Evolutionary conservation across 2,888 invertebrate species (phyloP), one percentile per base, ranked within the genome.

Genomic region (Acleris sparsana): DNA sequence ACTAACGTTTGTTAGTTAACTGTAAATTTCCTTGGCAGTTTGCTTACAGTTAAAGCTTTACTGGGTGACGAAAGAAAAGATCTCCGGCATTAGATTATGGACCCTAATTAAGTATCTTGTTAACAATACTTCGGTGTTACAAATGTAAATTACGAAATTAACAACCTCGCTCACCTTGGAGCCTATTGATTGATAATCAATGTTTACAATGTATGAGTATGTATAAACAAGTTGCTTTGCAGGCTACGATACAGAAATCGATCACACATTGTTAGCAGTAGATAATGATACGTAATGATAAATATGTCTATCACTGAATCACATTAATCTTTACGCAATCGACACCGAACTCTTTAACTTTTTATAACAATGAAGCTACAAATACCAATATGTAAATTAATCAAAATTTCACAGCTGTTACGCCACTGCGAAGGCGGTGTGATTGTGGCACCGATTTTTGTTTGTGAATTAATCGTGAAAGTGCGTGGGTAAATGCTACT

Each of bases 301-400:
- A 39, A 39, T 39, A 51, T 66, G 57, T 25, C 44, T 51, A 46
- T 16, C 25, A 43, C 46, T 66, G 61, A 62, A 62, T 51, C 43
- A 46, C 44, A 56, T 61, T 61, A 61, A 48, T 62, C 53, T 57
- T 66, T 52, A 57, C 62, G 62, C 57, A 66, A 66, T 46, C 52
- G 66, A 61, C 66, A 62, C 56, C 57, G 61, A 18, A 57, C 66
- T 66, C 51, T 53, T 56, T 57, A 57, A 62, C 68, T 70, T 71
- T 74, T 71, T 72, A 71, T 68, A 70, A 76, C 72, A 73, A 74
- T 75, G 77, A 78, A 75, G 73, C 69, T 72, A 73, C 72, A 75
- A 76, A 80, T 78, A 75, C 76, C 75, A 73, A 76, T 80, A 80
- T 81, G 79, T 75, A 84, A 85, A 86, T 86, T 83, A 85, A 85